Base-by-base conservation (phyloP, 2,113 vertebrate genomes). In the Geococcyx californianus region DNA sequence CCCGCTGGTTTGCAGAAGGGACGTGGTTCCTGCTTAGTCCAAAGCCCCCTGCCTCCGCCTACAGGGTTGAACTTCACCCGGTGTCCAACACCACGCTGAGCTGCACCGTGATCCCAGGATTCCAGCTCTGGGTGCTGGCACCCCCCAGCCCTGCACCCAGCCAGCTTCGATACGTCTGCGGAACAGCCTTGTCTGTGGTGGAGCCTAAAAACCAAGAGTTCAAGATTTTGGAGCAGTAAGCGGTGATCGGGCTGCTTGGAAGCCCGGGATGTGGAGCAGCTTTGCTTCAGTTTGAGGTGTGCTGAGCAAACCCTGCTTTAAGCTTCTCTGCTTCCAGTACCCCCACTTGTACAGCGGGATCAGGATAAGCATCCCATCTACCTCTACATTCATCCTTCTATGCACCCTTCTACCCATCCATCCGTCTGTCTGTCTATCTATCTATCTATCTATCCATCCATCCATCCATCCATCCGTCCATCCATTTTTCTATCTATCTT, bases 21-120 rank as follows among this genome's bases (percentile, higher is more conserved):
- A 70, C 1, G 9, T 13, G 51, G 59, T 21, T 74, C 42, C 51
- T 23, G 9, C 23, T 58, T 26, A 24, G 16, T 12, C 36, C 42
- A 10, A 64, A 77, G 4, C 21, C 42, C 7, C 10, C 64, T 29
- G 42, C 33, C 15, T 36, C 33, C 36, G 20, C 1, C 0, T 2
- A 13, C 1, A n/a, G 0, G 49, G 25, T 26, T 24, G 17, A 36
- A 24, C 18, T 11, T 56, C 3, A 4, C 31, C 13, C 0, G 0
- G 10, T 11, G 56, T 15, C 80, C 2, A 4, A 58, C 58, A 17
- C 44, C 28, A 25, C 59, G 33, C 45, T 31, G 44, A 31, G 81
- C 38, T 56, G 11, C 10, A 38, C 42, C 21, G 7, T 24, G 60
- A 19, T 45, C 15, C 19, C 1, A 3, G 38, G 64, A 45, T 17